A percentile compares a stretch with the other conserved stretches of the same genome.
These are phyloP conservation scores for Sarotherodon lohbergeri DNA, from an alignment of 2,113 vertebrate genomes.

Conservation along the genomic window DNA sequence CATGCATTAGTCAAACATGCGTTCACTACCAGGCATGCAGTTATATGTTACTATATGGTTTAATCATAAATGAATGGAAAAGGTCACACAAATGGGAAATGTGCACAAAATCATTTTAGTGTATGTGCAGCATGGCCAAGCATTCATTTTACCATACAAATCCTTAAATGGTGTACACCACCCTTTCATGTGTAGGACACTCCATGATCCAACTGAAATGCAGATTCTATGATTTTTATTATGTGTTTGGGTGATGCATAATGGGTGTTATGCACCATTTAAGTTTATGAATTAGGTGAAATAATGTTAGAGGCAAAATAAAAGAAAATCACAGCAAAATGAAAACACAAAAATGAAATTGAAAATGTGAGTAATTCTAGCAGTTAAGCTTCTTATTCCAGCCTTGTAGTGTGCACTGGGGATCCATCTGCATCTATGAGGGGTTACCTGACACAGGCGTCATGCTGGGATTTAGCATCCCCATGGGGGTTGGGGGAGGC, in stretches of 20 bases:
- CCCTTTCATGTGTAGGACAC: neutral
- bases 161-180: neutral
- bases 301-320: neutral
- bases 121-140: conserved; percentile 11
- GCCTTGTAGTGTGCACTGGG: conserved; percentile 40
- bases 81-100: neutral
- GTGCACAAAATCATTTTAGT: neutral
- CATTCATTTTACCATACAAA: neutral
- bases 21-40: conserved; percentile 43
- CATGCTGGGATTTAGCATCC: conserved; percentile 98
- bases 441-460: conserved; percentile 95
- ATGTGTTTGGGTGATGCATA: neutral
- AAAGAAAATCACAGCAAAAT: neutral
- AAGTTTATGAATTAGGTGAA: neutral
- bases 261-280: neutral
- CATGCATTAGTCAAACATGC: conserved; percentile 88
- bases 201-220: neutral
- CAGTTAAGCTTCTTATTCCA: conserved; percentile 71
- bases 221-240: neutral
- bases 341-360: neutral
- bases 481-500: conserved; percentile 95
- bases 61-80: neutral
- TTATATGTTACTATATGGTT: neutral
- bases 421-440: conserved; percentile 65
- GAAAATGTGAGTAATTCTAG: conserved; percentile 23